Conservation (phyloP, 2,888 invertebrate species). For the Argynnis bischoffii region DNA sequence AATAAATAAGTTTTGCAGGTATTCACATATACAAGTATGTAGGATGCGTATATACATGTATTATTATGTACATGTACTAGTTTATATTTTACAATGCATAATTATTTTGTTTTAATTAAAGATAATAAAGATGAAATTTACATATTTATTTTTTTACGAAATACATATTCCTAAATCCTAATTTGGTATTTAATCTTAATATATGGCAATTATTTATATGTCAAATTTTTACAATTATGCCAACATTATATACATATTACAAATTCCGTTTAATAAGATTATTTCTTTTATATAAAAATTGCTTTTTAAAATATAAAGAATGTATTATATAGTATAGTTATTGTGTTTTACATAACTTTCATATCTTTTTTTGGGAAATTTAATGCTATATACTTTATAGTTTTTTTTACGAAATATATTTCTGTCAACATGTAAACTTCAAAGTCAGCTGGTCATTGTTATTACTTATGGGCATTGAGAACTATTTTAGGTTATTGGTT, state of each 20-base stretch:
- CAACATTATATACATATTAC: slow-evolving; percentile 24
- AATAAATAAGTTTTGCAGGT: too few relatives aligned
- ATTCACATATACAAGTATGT: too few relatives aligned
- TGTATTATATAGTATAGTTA: too few relatives aligned
- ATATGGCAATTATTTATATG: slow-evolving; percentile 37
- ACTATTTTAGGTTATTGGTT: neutral
- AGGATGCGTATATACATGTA: too few relatives aligned
- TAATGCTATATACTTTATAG: too few relatives aligned
- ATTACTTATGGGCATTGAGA: neutral
- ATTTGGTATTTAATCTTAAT: neutral
- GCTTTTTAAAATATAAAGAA: neutral
- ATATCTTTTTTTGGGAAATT: too few relatives aligned
- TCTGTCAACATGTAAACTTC: neutral
- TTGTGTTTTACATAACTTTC: too few relatives aligned
- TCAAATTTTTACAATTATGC: slow-evolving; percentile 35
- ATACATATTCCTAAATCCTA: slow-evolving; percentile 9
- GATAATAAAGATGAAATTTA: neutral
- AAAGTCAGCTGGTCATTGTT: slow-evolving; percentile 14
- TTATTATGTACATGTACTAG: too few relatives aligned
- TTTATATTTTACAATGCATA: too few relatives aligned
- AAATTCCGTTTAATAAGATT: neutral
- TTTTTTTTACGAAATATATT: too few relatives aligned
- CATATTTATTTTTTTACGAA: neutral
- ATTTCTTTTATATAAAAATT: neutral
- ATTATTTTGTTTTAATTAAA: too few relatives aligned